Percentiles rank a stretch among this genome's conserved stretches.
Conservation (phyloP, 2,113 vertebrate species). For the Sinosuthora webbiana region DNA sequence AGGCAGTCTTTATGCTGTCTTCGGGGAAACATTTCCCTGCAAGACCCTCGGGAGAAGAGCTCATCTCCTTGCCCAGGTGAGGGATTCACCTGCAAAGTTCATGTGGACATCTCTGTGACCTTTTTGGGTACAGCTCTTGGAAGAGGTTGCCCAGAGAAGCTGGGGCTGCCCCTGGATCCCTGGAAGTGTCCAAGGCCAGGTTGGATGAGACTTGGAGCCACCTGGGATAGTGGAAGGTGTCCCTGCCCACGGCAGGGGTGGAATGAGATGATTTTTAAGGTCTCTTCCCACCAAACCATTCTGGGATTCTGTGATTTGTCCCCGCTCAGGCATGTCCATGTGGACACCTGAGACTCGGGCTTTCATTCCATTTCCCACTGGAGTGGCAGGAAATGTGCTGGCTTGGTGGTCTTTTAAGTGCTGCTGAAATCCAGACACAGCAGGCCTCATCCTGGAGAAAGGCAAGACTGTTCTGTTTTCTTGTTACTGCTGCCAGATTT, state of each 20-base stretch:
- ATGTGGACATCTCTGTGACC: fast-evolving
- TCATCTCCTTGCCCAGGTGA: neutral
- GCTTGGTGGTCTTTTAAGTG: neutral
- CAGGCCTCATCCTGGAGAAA: neutral
- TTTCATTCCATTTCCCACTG: neutral
- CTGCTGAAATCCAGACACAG: neutral
- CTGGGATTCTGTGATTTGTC: neutral
- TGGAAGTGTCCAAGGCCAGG: neutral
- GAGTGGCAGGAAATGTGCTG: neutral
- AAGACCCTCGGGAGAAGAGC: fast-evolving
- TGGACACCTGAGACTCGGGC: neutral
- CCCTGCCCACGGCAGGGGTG: neutral
- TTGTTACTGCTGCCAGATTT: neutral
- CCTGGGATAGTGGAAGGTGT: neutral
- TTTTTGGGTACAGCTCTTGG: neutral
- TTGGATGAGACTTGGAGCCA: fast-evolving
- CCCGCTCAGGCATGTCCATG: fast-evolving
- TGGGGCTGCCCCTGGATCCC: neutral
- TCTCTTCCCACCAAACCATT: neutral
- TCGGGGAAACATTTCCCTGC: neutral
- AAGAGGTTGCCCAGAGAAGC: neutral
- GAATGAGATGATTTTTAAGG: neutral
- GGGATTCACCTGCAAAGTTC: neutral
- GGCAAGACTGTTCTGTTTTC: fast-evolving
- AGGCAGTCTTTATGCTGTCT: neutral